A percentile compares a stretch with the other conserved stretches of the same genome.
Evolutionary conservation across 2,113 vertebrate species (phyloP).

Genomic region (Oryzias melastigma): DNA sequence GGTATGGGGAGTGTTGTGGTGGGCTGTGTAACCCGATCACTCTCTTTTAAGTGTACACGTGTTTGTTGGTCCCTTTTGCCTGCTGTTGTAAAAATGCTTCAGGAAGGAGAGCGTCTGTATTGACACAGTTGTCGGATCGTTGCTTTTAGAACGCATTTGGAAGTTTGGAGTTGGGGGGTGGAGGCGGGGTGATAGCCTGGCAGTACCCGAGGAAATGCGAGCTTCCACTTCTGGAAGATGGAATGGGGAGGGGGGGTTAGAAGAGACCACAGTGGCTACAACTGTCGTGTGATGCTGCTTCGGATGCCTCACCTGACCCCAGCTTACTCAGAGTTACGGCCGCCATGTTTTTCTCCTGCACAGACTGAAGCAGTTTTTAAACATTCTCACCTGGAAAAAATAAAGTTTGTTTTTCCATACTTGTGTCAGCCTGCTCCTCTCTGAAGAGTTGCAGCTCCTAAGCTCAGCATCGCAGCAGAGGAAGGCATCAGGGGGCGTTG

Average conservation of each 20-base stretch:
- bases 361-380: constrained; percentile 5
- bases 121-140: constrained; percentile 75
- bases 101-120: constrained; percentile 63
- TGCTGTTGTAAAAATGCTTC: constrained; percentile 66
- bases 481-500: constrained; percentile 70
- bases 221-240: constrained; percentile 45
- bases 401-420: background rate
- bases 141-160: constrained; percentile 75
- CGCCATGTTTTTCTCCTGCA: background rate
- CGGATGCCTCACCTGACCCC: constrained; percentile 51
- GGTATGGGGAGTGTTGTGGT: constrained; percentile 70
- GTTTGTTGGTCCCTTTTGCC: constrained; percentile 36
- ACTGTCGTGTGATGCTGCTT: constrained; percentile 63
- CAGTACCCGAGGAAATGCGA: constrained; percentile 65
- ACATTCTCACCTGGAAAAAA: background rate
- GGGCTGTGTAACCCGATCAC: constrained; percentile 61
- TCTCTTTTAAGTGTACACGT: constrained; percentile 38
- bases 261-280: constrained; percentile 52
- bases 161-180: constrained; percentile 56
- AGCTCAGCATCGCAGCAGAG: constrained; percentile 38
- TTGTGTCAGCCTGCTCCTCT: constrained; percentile 10
- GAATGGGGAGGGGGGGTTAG: constrained; percentile 11
- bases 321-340: constrained; percentile 9
- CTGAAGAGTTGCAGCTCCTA: constrained; percentile 38
- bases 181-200: constrained; percentile 36